Evolutionary conservation across 2,797 vertebrate species (phyloP).

Genomic region (Paguma larvata): DNA sequence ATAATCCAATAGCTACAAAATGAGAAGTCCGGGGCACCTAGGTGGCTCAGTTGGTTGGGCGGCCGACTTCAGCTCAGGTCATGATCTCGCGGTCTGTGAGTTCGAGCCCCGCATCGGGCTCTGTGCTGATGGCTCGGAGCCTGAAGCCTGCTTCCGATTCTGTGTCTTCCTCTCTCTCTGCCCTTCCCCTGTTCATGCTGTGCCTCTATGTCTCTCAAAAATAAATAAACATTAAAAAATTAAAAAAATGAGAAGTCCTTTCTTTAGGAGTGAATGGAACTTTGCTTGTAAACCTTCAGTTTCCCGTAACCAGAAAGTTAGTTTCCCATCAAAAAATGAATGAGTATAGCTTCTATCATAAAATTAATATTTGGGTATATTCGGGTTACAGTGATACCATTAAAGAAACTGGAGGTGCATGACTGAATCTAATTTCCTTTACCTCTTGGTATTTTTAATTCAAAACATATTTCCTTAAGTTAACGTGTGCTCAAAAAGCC

Average conservation of each 20-base stretch:
- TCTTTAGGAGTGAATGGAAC: conserved; percentile 35
- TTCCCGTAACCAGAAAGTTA: conserved; percentile 40
- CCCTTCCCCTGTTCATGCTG: too few relatives aligned
- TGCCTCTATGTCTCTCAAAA: too few relatives aligned
- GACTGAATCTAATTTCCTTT: conserved; percentile 19
- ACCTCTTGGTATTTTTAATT: conserved; percentile 27
- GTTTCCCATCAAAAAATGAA: conserved; percentile 25
- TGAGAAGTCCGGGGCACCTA: background rate
- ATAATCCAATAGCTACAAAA: conserved; percentile 49
- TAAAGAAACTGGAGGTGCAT: background rate
- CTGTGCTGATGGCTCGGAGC: too few relatives aligned
- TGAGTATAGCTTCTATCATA: background rate
- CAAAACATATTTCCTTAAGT: conserved; percentile 55
- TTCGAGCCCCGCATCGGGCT: too few relatives aligned
- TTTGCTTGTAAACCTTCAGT: conserved; percentile 52
- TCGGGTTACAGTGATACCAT: background rate
- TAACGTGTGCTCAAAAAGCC: background rate
- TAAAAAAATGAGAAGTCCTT: conserved; percentile 25
- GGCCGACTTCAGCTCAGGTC: too few relatives aligned
- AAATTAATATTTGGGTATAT: background rate
- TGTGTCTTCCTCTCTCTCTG: too few relatives aligned
- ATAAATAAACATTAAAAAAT: too few relatives aligned
- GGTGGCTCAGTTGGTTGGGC: too few relatives aligned
- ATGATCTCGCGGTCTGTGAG: too few relatives aligned
- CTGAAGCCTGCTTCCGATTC: too few relatives aligned